Percentiles rank a stretch among this genome's conserved stretches.
These are phyloP conservation scores for Desmodus rotundus DNA, from an alignment of 2,113 vertebrate species.

Conservation along the genomic window DNA sequence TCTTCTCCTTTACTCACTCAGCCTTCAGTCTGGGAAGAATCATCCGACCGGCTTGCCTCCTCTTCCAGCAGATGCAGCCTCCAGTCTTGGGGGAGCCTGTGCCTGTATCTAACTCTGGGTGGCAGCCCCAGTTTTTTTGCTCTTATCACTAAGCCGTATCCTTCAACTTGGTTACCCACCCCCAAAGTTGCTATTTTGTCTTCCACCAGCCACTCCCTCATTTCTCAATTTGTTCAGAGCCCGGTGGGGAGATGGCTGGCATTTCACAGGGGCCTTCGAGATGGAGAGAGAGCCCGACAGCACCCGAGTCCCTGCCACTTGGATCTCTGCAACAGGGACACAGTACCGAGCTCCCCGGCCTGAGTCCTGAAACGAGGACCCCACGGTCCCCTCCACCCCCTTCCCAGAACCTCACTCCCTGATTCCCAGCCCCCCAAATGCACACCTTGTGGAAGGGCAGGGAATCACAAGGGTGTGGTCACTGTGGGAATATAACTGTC, in stretches of 20 bases:
- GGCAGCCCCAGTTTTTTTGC: background rate
- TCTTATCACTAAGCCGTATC: background rate
- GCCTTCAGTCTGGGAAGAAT: background rate
- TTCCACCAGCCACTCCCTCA: background rate
- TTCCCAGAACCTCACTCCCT: background rate
- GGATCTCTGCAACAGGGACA: background rate
- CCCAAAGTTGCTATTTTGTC: background rate
- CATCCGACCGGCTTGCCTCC: background rate
- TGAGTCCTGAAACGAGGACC: background rate
- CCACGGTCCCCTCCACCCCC: accelerated
- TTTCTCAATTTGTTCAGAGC: background rate
- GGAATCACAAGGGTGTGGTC: background rate
- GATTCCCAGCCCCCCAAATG: background rate
- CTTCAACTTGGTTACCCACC: background rate
- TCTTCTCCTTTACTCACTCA: background rate
- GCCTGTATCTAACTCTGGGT: background rate
- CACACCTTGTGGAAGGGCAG: background rate
- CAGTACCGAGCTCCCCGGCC: accelerated
- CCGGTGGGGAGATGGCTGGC: background rate
- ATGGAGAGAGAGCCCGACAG: no score
- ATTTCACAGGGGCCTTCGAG: background rate
- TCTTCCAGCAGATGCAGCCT: background rate
- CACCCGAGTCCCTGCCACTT: background rate
- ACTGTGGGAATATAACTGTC: background rate
- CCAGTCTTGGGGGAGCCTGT: background rate